Evolutionary conservation across 2,797 vertebrate species (phyloP).

Genomic region (Xenops minutus): DNA sequence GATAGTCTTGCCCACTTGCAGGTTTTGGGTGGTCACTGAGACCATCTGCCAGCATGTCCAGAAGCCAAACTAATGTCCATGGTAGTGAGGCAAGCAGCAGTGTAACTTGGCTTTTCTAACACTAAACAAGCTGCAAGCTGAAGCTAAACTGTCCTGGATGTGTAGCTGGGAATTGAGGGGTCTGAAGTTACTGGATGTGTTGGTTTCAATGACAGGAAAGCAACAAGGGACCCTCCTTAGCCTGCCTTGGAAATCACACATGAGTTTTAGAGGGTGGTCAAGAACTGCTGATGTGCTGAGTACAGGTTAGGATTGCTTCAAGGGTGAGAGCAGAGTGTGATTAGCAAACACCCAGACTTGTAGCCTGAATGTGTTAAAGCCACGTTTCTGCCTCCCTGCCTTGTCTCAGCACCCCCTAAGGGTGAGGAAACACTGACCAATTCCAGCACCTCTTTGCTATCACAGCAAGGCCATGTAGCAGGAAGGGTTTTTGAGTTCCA

Average conservation of each 20-base stretch:
- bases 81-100: not conserved
- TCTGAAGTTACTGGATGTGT: not conserved
- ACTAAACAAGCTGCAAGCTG: not conserved
- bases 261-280: not conserved
- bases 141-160: not conserved
- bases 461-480: accelerated
- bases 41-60: not conserved
- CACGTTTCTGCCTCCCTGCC: not conserved
- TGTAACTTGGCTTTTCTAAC: not conserved
- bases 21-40: not conserved
- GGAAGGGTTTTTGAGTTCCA: not conserved
- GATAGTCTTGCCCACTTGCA: not conserved
- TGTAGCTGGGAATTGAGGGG: not conserved
- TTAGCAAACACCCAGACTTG: not conserved
- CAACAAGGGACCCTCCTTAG: not conserved
- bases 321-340: not conserved
- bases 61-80: not conserved
- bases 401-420: not conserved
- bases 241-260: accelerated
- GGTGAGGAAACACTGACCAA: not conserved
- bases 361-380: not conserved
- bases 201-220: not conserved
- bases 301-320: not conserved
- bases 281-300: not conserved
- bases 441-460: not conserved